A percentile compares a stretch with the other conserved stretches of the same genome.
Evolutionary conservation across 1,140 invertebrate species (phyloP).

Genomic region (Theocolax elegans): DNA sequence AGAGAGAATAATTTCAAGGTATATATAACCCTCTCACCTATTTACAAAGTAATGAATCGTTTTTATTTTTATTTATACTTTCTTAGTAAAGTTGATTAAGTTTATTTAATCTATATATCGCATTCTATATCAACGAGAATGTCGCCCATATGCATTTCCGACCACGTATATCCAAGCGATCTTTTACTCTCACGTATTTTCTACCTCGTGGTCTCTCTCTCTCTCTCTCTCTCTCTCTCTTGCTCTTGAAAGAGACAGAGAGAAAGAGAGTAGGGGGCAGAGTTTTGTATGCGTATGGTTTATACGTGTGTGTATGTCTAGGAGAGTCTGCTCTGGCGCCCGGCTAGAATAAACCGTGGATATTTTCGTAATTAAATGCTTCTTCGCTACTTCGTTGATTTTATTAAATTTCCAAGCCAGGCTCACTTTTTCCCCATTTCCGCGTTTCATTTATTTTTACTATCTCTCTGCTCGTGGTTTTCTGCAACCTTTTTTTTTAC

Average conservation of each 20-base stretch:
- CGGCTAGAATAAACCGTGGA: slow-evolving; percentile 12
- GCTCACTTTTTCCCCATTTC: neutral
- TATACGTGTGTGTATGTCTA: neutral
- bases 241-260: neutral
- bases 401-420: slow-evolving; percentile 29
- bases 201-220: too few species aligned
- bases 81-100: too few species aligned
- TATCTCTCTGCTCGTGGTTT: neutral
- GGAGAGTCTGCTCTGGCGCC: neutral
- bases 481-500: neutral
- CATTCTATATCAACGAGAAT: neutral
- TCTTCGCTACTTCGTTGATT: slow-evolving; percentile 23
- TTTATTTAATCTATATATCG: neutral
- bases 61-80: too few species aligned
- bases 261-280: too few species aligned
- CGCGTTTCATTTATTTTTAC: neutral
- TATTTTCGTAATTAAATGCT: slow-evolving; percentile 38
- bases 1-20: too few species aligned
- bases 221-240: neutral
- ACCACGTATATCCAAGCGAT: too few species aligned
- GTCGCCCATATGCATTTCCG: too few species aligned
- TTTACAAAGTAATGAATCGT: too few species aligned
- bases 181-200: too few species aligned
- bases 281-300: neutral
- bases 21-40: too few species aligned